Percentiles rank a stretch among this genome's conserved stretches.
Conservation (phyloP, 2,113 vertebrate species). For the Okapia johnstoni region DNA sequence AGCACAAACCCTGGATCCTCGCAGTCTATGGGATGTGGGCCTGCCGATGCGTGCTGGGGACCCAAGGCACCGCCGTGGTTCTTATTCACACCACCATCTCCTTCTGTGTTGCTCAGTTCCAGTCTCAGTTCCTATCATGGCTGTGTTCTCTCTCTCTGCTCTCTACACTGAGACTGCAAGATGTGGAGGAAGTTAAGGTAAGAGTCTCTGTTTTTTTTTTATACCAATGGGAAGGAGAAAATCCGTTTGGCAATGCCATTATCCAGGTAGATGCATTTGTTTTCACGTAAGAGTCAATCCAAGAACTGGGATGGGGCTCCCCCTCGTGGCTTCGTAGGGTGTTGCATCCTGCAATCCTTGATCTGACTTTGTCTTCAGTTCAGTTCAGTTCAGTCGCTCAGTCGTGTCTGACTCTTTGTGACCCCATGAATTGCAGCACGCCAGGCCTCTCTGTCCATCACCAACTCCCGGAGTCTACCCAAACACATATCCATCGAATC, state of each 20-base stretch:
- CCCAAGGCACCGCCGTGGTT: slow-evolving; percentile 85
- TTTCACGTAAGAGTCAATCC: background rate
- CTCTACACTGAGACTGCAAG: slow-evolving; percentile 85
- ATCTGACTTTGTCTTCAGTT: background rate
- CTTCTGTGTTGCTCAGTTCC: slow-evolving; percentile 89
- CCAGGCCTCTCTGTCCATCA: too few relatives aligned
- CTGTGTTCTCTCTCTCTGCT: slow-evolving; percentile 88
- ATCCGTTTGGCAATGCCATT: too few relatives aligned
- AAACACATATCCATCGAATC: too few relatives aligned
- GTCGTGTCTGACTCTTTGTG: too few relatives aligned
- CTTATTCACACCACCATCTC: slow-evolving; percentile 86
- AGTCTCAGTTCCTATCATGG: slow-evolving; percentile 86
- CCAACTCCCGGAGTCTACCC: too few relatives aligned
- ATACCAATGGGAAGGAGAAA: background rate
- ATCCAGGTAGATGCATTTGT: background rate
- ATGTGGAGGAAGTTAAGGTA: slow-evolving; percentile 91
- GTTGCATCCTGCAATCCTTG: rapidly evolving
- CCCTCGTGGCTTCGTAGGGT: background rate
- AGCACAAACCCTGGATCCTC: slow-evolving; percentile 87
- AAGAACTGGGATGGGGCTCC: background rate
- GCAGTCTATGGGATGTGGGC: slow-evolving; percentile 88
- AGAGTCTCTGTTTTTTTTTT: background rate
- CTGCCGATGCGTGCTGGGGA: slow-evolving; percentile 87
- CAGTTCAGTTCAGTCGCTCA: too few relatives aligned
- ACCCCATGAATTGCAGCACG: too few relatives aligned